Evolutionary conservation across 2,888 invertebrate genomes (phyloP).

Genomic region (Heteromyza rotundicornis): DNA sequence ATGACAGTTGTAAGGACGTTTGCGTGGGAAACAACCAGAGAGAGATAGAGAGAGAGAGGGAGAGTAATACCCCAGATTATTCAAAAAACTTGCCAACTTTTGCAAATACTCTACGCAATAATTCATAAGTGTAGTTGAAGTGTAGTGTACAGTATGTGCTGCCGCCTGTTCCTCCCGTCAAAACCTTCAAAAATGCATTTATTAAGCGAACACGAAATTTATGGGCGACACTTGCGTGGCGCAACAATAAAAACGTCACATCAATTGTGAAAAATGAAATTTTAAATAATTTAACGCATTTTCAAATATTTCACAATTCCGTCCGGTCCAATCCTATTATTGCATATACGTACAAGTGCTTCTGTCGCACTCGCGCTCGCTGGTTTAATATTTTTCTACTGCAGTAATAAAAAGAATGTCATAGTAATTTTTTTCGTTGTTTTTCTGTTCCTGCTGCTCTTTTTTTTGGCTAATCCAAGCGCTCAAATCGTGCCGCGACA

Average conservation of each 20-base stretch:
- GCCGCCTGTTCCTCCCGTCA: not conserved
- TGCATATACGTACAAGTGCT: too few relatives aligned
- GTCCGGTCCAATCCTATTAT: not conserved
- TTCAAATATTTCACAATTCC: not conserved
- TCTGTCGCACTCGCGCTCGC: not conserved
- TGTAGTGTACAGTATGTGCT: not conserved
- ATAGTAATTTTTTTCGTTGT: not conserved
- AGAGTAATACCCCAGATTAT: too few relatives aligned
- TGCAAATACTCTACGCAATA: too few relatives aligned
- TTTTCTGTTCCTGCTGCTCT: too few relatives aligned
- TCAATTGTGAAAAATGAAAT: constrained; percentile 23
- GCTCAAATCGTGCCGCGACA: constrained; percentile 20
- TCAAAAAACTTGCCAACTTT: too few relatives aligned
- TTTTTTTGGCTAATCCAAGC: constrained; percentile 19
- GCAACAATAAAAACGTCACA: constrained; percentile 21
- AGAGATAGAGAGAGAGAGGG: too few relatives aligned
- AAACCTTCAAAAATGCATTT: not conserved
- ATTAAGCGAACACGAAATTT: not conserved
- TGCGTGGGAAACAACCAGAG: too few relatives aligned
- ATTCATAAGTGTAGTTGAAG: not conserved
- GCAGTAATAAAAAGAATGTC: not conserved
- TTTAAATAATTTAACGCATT: constrained; percentile 23
- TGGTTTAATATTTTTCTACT: too few relatives aligned
- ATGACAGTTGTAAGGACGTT: too few relatives aligned
- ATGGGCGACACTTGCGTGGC: not conserved